These are phyloP conservation scores for Eupsilia transversa DNA, from an alignment of 2,888 invertebrate species.

Conservation along the genomic window DNA sequence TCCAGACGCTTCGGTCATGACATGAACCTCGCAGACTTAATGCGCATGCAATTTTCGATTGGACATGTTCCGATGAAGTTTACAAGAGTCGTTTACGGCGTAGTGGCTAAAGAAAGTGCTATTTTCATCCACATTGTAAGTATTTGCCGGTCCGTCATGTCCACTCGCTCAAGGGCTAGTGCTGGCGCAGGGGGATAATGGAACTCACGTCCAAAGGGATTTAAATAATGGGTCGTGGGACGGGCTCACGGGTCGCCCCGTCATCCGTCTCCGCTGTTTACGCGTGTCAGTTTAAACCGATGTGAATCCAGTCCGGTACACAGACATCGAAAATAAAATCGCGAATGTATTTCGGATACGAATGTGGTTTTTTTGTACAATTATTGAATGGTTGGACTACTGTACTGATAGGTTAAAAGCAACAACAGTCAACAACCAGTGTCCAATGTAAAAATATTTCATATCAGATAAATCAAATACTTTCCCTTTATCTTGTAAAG, in stretches of 20 bases:
- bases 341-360: slow-evolving; percentile 21
- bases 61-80: slow-evolving; percentile 54
- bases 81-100: slow-evolving; percentile 51
- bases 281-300: slow-evolving; percentile 74
- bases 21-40: slow-evolving; percentile 65
- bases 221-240: slow-evolving; percentile 84
- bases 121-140: slow-evolving; percentile 72
- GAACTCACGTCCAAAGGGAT: slow-evolving; percentile 84
- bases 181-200: slow-evolving; percentile 79
- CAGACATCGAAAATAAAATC: slow-evolving; percentile 38
- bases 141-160: slow-evolving; percentile 76
- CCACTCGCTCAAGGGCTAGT: slow-evolving; percentile 76
- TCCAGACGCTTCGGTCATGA: slow-evolving; percentile 16
- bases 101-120: slow-evolving; percentile 57
- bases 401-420: background rate
- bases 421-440: background rate
- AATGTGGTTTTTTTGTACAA: slow-evolving; percentile 15
- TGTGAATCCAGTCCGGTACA: slow-evolving; percentile 66
- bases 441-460: background rate
- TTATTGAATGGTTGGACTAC: background rate
- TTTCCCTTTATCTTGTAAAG: slow-evolving; percentile 51
- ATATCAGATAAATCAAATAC: slow-evolving; percentile 18
- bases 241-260: slow-evolving; percentile 65
- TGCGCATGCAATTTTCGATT: slow-evolving; percentile 57
- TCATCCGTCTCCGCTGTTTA: slow-evolving; percentile 74